Conservation (phyloP, 1,140 invertebrate species). For the Pantala flavescens region DNA sequence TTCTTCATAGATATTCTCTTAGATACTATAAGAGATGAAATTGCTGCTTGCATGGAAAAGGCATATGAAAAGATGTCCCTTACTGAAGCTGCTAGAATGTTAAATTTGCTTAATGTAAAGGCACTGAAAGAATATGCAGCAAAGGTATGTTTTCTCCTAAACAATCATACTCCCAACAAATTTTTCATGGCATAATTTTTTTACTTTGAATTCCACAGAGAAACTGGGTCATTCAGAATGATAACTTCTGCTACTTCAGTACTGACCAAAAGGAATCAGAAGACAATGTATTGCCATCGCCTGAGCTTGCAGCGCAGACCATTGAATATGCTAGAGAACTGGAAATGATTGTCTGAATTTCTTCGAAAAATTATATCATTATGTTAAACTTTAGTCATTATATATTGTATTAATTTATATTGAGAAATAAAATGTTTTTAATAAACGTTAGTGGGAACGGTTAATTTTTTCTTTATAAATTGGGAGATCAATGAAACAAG, state of each 20-base stretch:
- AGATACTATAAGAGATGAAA: constrained; percentile 92
- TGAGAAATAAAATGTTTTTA: too few relatives aligned
- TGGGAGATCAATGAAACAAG: too few relatives aligned
- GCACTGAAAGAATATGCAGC: constrained; percentile 71
- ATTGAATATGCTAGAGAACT: constrained; percentile 98
- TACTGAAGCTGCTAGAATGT: constrained; percentile 79
- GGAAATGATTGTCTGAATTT: constrained; percentile 93
- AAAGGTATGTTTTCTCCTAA: constrained; percentile 40
- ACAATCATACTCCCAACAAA: too few relatives aligned
- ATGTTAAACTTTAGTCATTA: too few relatives aligned
- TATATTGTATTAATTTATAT: too few relatives aligned
- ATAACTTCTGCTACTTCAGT: constrained; percentile 64
- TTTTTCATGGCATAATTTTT: too few relatives aligned
- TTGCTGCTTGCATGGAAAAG: constrained; percentile 91
- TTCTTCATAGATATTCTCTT: constrained; percentile 96
- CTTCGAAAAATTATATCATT: neutral
- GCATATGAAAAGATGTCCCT: constrained; percentile 86
- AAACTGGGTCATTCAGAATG: constrained; percentile 68
- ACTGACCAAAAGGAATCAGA: constrained; percentile 63
- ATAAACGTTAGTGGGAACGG: too few relatives aligned
- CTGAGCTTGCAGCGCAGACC: constrained; percentile 80
- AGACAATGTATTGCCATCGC: constrained; percentile 68
- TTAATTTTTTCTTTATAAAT: too few relatives aligned
- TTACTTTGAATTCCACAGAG: constrained; percentile 35
- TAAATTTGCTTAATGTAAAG: constrained; percentile 71